A percentile compares a stretch with the other conserved stretches of the same genome.
Evolutionary conservation across 1,140 invertebrate genomes (phyloP).

Genomic region (Drosophila nigromelanica): DNA sequence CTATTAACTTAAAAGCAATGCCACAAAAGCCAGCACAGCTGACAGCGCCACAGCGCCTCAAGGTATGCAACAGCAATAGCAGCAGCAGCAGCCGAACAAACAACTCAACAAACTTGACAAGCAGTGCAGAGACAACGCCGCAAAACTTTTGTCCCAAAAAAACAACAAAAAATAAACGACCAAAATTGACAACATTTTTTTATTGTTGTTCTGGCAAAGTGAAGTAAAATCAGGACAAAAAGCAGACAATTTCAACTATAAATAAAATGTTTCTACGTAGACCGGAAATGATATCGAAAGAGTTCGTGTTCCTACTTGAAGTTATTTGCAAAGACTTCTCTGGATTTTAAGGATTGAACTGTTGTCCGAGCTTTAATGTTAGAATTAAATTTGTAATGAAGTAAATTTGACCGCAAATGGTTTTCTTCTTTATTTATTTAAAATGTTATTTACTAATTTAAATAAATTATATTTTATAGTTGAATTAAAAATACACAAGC

Average conservation of each 20-base stretch:
- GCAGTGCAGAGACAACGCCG: conserved; percentile 43
- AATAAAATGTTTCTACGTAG: conserved; percentile 41
- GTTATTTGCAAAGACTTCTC: conserved; percentile 7
- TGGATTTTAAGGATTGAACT: conserved; percentile 17
- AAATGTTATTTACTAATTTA: no score
- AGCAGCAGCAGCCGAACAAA: conserved; percentile 26
- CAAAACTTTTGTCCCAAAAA: conserved; percentile 42
- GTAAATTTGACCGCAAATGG: no score
- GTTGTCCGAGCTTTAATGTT: not conserved
- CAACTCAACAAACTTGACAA: conserved; percentile 50
- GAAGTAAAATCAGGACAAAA: conserved; percentile 41
- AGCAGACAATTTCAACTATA: conserved; percentile 41
- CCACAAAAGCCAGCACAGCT: conserved; percentile 63
- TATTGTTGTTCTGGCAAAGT: conserved; percentile 5
- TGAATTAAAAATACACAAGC: no score
- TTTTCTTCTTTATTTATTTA: no score
- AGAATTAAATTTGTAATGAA: no score
- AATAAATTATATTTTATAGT: no score
- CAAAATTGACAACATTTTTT: conserved; percentile 44
- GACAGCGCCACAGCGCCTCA: conserved; percentile 59
- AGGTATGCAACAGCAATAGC: conserved; percentile 70
- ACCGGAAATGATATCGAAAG: conserved; percentile 32
- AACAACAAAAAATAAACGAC: conserved; percentile 1
- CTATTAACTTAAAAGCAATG: conserved; percentile 73
- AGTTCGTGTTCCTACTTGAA: conserved; percentile 5